Evolutionary conservation across 2,113 vertebrate species (phyloP), one percentile per base, ranked within the genome.

Genomic region (Leptocoma aspasia): DNA sequence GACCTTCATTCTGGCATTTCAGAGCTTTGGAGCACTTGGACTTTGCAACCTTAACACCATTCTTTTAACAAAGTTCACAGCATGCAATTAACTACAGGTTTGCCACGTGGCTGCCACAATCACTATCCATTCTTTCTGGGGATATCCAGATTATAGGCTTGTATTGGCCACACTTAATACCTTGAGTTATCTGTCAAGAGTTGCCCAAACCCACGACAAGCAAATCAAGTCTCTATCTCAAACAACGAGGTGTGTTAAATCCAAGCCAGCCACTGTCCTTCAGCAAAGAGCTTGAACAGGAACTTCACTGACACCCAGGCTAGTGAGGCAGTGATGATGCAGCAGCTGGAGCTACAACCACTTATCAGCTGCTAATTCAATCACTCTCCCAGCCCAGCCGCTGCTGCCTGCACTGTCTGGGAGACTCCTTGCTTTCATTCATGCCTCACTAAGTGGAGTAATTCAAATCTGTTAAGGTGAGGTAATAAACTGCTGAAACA

Each of bases 401-500:
- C 72, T 30, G 20, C 12, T 3, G 76, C 47, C 4, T 10, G 10
- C 15, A 0, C 53, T 75, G 42, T 57, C 90, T 92, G 64, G 69
- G 94, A 95, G 80, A 75, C 37, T 92, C 91, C 76, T 66, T 12
- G 2, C 68, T 77, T 88, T 77, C 90, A 77, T 83, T 86, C 86
- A 78, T 86, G 68, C 72, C 80, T 95, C 82, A 68, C 92, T 90
- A 86, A 93, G 50, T n/a, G 42, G 47, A 93, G 83, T 90, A 94
- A 95, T 94, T 88, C 76, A 59, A 52, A 82, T 78, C 79, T 78
- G 86, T 89, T 93, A 92, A 83, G 80, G 92, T 63, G 72, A 86
- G 60, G 83, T 90, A 95, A 95, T 92, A 80, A 96, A 94, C 89
- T 93, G 68, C 80, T 86, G 91, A 63, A 96, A 77, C 23, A 56